Evolutionary conservation across 2,113 vertebrate genomes (phyloP), one percentile per base, ranked within the genome.

Genomic region (Hemibagrus wyckioides): DNA sequence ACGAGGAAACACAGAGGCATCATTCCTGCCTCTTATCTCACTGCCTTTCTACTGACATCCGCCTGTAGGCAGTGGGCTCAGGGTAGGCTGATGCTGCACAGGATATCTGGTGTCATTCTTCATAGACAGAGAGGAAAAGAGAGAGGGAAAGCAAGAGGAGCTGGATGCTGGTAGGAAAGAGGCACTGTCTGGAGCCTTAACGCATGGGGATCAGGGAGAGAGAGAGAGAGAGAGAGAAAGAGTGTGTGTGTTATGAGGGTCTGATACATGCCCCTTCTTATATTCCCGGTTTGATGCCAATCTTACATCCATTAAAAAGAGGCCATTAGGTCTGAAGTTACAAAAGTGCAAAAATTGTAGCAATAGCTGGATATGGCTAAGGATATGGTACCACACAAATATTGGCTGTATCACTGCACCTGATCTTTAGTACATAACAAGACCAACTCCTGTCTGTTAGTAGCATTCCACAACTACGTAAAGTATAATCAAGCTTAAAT

Each of bases 1-100:
- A 94, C 90, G 83, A 94, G 92, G 94, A 95, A 96, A 94, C 93
- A 92, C 90, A 92, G 52, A 92, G 92, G 92, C 93, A 93, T 93
- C 93, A 92, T 92, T 95, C 92, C 92, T 93, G 89, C 82, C 77
- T 83, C 92, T 95, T 95, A 94, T 95, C 94, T 92, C 82, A 71
- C 90, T 91, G 91, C 89, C 92, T 93, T 93, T 89, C 86, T 90
- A 71, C 88, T 93, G 91, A 94, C 92, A 94, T 94, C 93, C 94
- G 93, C 94, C 95, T 91, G 89, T 92, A 95, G 94, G 89, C 88
- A 84, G 87, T 88, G 85, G 84, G 89, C 89, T 91, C 91, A 83
- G 87, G 84, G 92, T 92, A 93, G 92, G 93, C 92, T 93, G 92
- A 94, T 92, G 90, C 89, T 59, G 84, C 23, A 80, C 75, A 87